Base-by-base conservation (phyloP, 1,140 invertebrate genomes). In the Conopomorpha cramerella region DNA sequence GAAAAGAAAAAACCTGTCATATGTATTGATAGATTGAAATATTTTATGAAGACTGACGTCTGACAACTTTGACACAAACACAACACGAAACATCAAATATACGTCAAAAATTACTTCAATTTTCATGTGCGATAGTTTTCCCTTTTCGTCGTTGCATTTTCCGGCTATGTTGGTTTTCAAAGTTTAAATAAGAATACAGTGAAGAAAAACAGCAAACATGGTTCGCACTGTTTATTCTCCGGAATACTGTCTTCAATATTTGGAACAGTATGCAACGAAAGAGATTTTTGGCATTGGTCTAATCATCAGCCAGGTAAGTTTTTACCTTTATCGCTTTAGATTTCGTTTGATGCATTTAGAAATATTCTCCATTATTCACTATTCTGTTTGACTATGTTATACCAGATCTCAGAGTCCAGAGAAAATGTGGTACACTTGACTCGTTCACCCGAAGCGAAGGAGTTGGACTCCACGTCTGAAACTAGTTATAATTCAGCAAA, bases 371-470 rank as follows among this genome's bases (percentile, higher is more conserved):
- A 30, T 34, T 31, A 8, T 38, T 15, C 12, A 29, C 11, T 16
- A 16, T 28, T 30, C 10, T 36, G 36, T 15, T 30, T 19, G 30
- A 34, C 30, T 25, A 36, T 36, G 34, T 36, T 45, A 42, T 46
- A 41, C 30, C 77, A 84, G 84, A 50, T 58, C 25, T 81, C 81
- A 23, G 58, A 59, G 26, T 77, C 82, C 43, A 85, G 84, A 51
- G 87, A 90, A 55, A 88, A 82, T 77, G 82, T 89, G 1, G 81
- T 90, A 30, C 87, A 89, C 52, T 68, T 91, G 46, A 84, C 87
- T 10, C 81, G 84, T 45, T 89, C 88, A 12, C 85, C 88, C 12
- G 82, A 83, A 27, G 82, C 84, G 32, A 76, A 76, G 43, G 38
- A 36, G 10, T 17, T 39, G 4, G 60, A 64, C 35, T 46, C 38